These are phyloP conservation scores for Leptinotarsa peninsularis DNA, from an alignment of 2,888 invertebrate genomes.

Conservation along the genomic window DNA sequence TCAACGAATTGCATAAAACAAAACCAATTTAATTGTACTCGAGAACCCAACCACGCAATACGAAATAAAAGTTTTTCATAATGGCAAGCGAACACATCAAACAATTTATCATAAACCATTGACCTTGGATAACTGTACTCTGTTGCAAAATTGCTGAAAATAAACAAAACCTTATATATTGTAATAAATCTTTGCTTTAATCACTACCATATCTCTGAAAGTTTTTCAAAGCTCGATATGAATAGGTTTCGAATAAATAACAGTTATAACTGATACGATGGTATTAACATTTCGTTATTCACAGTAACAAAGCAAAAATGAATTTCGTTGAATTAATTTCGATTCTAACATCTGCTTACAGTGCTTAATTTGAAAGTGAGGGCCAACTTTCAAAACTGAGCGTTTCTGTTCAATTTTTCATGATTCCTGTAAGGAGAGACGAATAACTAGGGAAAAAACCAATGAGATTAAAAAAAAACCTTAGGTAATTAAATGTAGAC, in stretches of 20 bases:
- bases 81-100: neutral
- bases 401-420: too few species aligned
- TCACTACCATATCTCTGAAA: neutral
- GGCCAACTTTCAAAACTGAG: too few species aligned
- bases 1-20: slow-evolving; percentile 6
- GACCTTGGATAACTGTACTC: slow-evolving; percentile 36
- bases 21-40: slow-evolving; percentile 1
- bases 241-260: neutral
- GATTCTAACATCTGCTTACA: too few species aligned
- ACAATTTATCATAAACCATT: slow-evolving; percentile 29
- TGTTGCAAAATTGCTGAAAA: slow-evolving; percentile 31
- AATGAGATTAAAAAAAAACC: too few species aligned
- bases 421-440: too few species aligned
- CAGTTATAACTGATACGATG: neutral
- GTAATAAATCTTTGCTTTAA: neutral
- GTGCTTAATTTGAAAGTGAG: too few species aligned
- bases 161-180: slow-evolving; percentile 30
- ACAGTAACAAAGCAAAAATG: too few species aligned
- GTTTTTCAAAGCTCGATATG: neutral
- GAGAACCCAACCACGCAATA: slow-evolving; percentile 1
- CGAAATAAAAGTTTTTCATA: neutral
- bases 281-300: too few species aligned
- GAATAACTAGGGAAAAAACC: too few species aligned
- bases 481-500: too few species aligned
- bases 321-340: too few species aligned